Evolutionary conservation across 2,113 vertebrate genomes (phyloP).

Genomic region (Psettodes erumei): DNA sequence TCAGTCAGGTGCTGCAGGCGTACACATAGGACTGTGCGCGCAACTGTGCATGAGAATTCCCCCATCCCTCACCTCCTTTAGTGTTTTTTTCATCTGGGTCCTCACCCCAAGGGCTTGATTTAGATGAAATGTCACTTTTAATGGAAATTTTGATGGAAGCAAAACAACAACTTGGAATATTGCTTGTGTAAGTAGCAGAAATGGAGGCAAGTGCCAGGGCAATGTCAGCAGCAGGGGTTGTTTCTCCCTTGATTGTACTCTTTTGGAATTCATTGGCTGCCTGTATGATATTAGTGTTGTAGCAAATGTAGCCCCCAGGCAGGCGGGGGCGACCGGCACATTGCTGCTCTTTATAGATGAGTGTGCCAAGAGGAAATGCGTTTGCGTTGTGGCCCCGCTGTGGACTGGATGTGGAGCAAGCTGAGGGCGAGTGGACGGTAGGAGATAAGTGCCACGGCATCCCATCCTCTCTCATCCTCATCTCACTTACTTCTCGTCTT

Average conservation of each 20-base stretch:
- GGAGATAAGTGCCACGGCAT: conserved; percentile 33
- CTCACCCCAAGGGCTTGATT: conserved; percentile 85
- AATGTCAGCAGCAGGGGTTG: conserved; percentile 59
- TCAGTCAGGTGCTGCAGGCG: conserved; percentile 53
- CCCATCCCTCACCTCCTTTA: conserved; percentile 63
- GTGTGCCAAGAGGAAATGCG: conserved; percentile 54
- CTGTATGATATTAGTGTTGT: conserved; percentile 80
- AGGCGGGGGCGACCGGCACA: conserved; percentile 42
- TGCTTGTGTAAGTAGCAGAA: conserved; percentile 71
- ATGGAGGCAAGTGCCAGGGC: conserved; percentile 57
- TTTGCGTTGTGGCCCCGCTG: conserved; percentile 44
- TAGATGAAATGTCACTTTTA: conserved; percentile 90
- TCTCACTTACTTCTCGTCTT: conserved; percentile 37
- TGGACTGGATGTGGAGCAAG: conserved; percentile 46
- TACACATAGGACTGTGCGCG: conserved; percentile 20
- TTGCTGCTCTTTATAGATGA: conserved; percentile 67
- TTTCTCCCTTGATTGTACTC: conserved; percentile 76
- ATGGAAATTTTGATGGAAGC: conserved; percentile 87
- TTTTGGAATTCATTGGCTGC: conserved; percentile 76
- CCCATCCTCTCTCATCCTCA: conserved; percentile 32
- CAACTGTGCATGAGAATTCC: conserved; percentile 64
- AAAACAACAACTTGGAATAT: conserved; percentile 80
- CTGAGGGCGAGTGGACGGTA: conserved; percentile 38
- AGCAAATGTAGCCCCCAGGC: conserved; percentile 71
- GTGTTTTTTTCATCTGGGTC: conserved; percentile 76